Evolutionary conservation across 2,113 vertebrate genomes (phyloP).

Genomic region (Lagopus leucura): DNA sequence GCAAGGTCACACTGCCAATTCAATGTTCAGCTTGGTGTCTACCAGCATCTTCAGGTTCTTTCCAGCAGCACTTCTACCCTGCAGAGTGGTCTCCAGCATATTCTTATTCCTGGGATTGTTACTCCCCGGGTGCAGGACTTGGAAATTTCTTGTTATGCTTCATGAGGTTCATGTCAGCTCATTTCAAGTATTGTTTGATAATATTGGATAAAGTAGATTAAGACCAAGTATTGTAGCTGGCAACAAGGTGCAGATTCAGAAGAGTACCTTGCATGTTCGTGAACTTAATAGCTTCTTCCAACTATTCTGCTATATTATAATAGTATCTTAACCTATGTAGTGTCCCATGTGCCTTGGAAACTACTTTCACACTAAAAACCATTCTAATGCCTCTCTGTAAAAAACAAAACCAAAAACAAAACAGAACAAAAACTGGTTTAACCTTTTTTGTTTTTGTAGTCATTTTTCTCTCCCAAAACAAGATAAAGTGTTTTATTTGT

Average conservation of each 20-base stretch:
- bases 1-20: fast-evolving
- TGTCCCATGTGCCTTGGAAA: background rate
- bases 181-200: background rate
- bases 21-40: background rate
- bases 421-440: background rate
- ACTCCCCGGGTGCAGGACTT: background rate
- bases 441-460: background rate
- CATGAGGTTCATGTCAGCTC: background rate
- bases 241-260: background rate
- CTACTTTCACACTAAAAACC: background rate
- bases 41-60: background rate
- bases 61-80: background rate
- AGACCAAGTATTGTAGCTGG: background rate
- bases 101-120: background rate
- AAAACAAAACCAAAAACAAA: background rate
- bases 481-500: background rate
- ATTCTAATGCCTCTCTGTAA: background rate
- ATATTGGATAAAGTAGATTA: background rate
- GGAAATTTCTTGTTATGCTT: background rate
- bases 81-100: background rate
- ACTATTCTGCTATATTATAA: background rate
- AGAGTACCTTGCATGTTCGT: background rate
- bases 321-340: background rate
- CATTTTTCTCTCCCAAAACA: background rate
- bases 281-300: background rate